Evolutionary conservation across 2,888 invertebrate species (phyloP), one percentile per base, ranked within the genome.

Genomic region (Agrypnus murinus): DNA sequence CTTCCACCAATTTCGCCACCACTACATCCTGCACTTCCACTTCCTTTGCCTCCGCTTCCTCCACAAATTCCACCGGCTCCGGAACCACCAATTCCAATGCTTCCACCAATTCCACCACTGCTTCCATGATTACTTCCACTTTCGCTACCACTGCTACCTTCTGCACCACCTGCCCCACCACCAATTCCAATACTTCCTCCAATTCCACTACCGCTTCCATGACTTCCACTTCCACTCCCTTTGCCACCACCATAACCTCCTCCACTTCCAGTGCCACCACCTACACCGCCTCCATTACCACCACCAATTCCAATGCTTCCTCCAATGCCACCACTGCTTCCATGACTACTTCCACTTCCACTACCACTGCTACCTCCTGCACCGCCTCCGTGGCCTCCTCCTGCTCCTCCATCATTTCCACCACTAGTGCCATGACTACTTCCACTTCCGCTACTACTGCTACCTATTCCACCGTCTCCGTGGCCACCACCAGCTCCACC

Each of bases 1-100:
- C 57, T 34, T n/a, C 40, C 17, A 32, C 69, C 65, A n/a, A 17
- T 25, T 38, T 40, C 58, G 8, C 36, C 50, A 10, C 66, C 59
- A 48, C 8, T 10, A 8, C 36, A 25, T 31, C 50, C 50, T 1
- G 43, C 68, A 5, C 36, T 38, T 17, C 48, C 43, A 17, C 60
- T 46, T 8, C 59, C 59, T 3, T 19, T 19, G 0, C 45, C 36
- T n/a, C 19, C 14, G 0, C 59, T 36, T 15, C 59, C 48, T 1
- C 59, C 59, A 25, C n/a, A 12, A 14, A 38, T 38, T 14, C 57
- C 65, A 19, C 10, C 12, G 9, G 45, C 9, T 14, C 46, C n/a
- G n/a, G 38, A n/a, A 31, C 48, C 57, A 40, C 65, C 57, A n/a
- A n/a, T n/a, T 8, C 65, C 58, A 12, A 17, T 7, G 3, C 69